phyloP scores from a whole-genome alignment of 2,113 vertebrate genomes.

The Bolborhynchus lineola region DNA sequence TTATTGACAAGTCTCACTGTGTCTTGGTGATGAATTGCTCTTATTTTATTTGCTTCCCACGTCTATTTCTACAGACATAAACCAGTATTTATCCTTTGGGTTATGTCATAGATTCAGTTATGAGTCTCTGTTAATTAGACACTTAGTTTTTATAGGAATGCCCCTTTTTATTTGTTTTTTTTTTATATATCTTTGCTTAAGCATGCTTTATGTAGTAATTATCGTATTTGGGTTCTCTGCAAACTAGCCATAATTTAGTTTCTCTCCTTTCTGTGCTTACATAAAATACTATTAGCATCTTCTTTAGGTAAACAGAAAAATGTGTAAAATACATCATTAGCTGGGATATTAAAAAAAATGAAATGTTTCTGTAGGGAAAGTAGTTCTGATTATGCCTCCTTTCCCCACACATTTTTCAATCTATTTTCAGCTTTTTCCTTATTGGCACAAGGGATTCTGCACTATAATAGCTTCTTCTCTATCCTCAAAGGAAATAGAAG shows the following conservation, averaged over 20 bases:
- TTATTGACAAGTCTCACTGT: slow-evolving; percentile 1
- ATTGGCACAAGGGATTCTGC: neutral
- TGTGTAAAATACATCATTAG: neutral
- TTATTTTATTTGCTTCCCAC: slow-evolving; percentile 1
- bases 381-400: neutral
- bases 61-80: neutral
- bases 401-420: neutral
- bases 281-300: neutral
- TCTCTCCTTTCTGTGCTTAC: neutral
- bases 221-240: neutral
- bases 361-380: neutral
- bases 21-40: neutral
- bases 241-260: neutral
- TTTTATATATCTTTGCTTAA: neutral
- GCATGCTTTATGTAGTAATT: neutral
- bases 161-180: neutral
- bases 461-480: slow-evolving; percentile 7
- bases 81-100: neutral
- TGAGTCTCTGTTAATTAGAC: neutral
- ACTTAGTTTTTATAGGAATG: neutral
- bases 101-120: neutral
- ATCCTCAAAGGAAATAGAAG: slow-evolving; percentile 37
- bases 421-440: slow-evolving; percentile 40
- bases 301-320: slow-evolving; percentile 36
- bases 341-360: neutral